Base-by-base conservation (phyloP, 2,113 vertebrate species). In the Dipodomys spectabilis region DNA sequence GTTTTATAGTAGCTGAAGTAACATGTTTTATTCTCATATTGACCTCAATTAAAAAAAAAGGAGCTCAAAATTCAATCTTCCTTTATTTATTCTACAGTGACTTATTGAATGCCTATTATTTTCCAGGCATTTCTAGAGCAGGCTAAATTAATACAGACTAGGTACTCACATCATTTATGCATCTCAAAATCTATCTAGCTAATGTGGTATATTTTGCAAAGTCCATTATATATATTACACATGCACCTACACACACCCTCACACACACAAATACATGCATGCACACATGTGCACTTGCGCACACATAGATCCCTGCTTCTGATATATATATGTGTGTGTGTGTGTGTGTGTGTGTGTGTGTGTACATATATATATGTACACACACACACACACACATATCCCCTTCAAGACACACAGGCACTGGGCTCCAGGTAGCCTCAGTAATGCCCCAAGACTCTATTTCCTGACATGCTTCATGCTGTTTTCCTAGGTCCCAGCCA, bases 81-180 rank as follows among this genome's bases (percentile, higher is more conserved):
- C 81, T 90, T 94, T 93, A 90, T 92, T 91, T 96, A 95, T 90
- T 93, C 75, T n/a, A 28, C 88, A 91, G 15, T 82, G 95, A 94
- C 79, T 96, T 92, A 95, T 27, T 96, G 94, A 97, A 95, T 95
- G 82, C 68, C 90, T 96, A 88, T 96, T 95, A 92, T 93, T 95
- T 95, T 88, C 74, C 88, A 94, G 80, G 77, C 94, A 90, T 92
- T 96, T 95, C 85, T 87, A 90, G 88, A 62, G 65, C 84, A 45
- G 25, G 8, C 60, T 74, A 96, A 85, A 92, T 96, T 96, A 93
- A 96, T 93, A 92, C 12, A 88, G 90, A 27, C 64, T 22, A 60
- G 60, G 64, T 78, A 93, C 69, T 75, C 74, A 39, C 9, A 53
- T 94, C 6, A 8, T 77, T 87, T 93, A 88, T 85, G 92, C 68